A percentile compares a stretch with the other conserved stretches of the same genome.
Evolutionary conservation across 92 coral and sea anemone genomes (phyloP).

Genomic region (Bergia sp.): DNA sequence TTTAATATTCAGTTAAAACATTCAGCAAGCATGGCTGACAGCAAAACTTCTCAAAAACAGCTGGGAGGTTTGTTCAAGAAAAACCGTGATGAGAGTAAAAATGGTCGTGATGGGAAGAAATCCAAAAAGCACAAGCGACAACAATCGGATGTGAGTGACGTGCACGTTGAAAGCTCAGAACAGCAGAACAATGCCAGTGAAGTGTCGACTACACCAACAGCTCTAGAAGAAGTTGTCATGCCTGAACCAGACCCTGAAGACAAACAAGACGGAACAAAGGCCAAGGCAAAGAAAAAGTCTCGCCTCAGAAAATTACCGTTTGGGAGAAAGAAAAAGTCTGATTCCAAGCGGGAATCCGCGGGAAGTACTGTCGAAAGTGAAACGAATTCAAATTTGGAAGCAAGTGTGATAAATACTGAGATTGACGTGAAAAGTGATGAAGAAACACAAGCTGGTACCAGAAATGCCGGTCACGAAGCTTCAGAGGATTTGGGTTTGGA

Average conservation of each 20-base stretch:
- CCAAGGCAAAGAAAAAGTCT: slow-evolving; percentile 28
- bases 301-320: slow-evolving; percentile 21
- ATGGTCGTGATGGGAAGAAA: slow-evolving; percentile 16
- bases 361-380: not conserved
- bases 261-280: not conserved
- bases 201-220: not conserved
- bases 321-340: slow-evolving; percentile 25
- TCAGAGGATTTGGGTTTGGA: not conserved
- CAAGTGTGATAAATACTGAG: not conserved
- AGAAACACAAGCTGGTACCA: slow-evolving; percentile 26
- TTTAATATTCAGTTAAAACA: not conserved
- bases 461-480: not conserved
- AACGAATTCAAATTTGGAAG: not conserved
- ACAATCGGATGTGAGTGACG: not conserved
- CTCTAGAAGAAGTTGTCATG: slow-evolving; percentile 8
- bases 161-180: not conserved
- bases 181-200: not conserved
- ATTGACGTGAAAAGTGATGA: not conserved
- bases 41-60: not conserved
- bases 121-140: slow-evolving; percentile 31
- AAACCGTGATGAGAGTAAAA: not conserved
- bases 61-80: not conserved
- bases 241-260: not conserved
- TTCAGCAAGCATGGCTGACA: slow-evolving; percentile 33
- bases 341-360: not conserved